Base-by-base conservation (phyloP, 2,888 invertebrate genomes). In the Syrphus vitripennis region DNA sequence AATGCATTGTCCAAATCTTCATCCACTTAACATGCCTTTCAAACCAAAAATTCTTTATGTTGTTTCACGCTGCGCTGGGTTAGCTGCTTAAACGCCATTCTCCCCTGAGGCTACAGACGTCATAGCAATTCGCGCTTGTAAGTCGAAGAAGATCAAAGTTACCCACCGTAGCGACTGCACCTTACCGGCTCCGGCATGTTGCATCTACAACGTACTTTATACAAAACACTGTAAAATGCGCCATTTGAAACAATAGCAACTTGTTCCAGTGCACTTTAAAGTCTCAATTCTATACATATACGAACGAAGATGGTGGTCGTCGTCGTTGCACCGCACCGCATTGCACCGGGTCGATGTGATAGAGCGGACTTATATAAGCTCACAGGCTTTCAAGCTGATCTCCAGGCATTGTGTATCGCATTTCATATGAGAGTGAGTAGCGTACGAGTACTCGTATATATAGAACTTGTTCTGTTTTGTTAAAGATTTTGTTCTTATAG, bases 121-220 rank as follows among this genome's bases (percentile, higher is more conserved):
- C 75, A 65, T 29, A 42, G 65, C 31, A 67, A 57, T 31, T 40
- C 55, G 55, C 14, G 67, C 48, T 45, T 50, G 34, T 61, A 53
- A 53, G 50, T 31, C n/a, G 14, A 37, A 75, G 45, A 79, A 63
- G 63, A 63, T 74, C 69, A 61, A 79, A 83, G 75, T 55, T 70
- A 83, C 55, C 55, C 19, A 79, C 83, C 83, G 70, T 83, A 50
- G 63, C 83, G 69, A 79, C 69, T 75, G 83, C 83, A 83, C 79
- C 70, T 79, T 75, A 78, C 69, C 74, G 75, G 34, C 31, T 42
- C 2, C 71, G 16, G 1, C 48, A 19, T 48, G 63, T 65, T 82
- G 70, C 70, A 71, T 71, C 40, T 57, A n/a, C n/a, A n/a, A n/a
- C n/a, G n/a, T n/a, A n/a, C 29, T 45, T 16, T 45, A 19, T 6